These are phyloP conservation scores for Epirrhoe tristata DNA, from an alignment of 2,888 invertebrate species.

Conservation along the genomic window DNA sequence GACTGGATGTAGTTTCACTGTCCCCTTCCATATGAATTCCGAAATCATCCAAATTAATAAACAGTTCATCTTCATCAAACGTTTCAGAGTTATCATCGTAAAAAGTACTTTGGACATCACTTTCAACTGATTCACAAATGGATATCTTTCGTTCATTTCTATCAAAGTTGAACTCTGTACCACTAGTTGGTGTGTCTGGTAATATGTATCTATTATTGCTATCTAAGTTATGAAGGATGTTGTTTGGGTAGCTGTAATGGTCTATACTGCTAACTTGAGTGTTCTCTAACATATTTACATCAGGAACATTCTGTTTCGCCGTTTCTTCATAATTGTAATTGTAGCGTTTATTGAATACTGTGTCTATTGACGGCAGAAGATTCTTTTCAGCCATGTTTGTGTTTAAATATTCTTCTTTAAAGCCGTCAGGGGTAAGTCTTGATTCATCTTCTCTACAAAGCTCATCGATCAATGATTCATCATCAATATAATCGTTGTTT, in stretches of 20 bases:
- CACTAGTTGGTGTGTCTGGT: conserved; percentile 79
- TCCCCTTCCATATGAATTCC: conserved; percentile 72
- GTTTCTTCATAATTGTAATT: conserved; percentile 64
- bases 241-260: conserved; percentile 80
- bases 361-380: conserved; percentile 77
- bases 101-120: conserved; percentile 75
- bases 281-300: conserved; percentile 48
- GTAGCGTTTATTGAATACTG: conserved; percentile 75
- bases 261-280: conserved; percentile 66
- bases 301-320: conserved; percentile 49
- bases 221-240: conserved; percentile 74
- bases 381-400: conserved; percentile 62
- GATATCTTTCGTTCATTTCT: conserved; percentile 72
- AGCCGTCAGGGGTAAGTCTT: conserved; percentile 68
- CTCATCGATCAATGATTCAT: conserved; percentile 79
- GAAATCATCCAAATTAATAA: conserved; percentile 78
- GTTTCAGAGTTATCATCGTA: conserved; percentile 78
- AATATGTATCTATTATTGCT: conserved; percentile 68
- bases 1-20: conserved; percentile 50
- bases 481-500: conserved; percentile 76
- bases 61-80: conserved; percentile 79
- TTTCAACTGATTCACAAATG: conserved; percentile 76
- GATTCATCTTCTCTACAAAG: conserved; percentile 80
- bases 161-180: conserved; percentile 73
- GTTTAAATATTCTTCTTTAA: conserved; percentile 69